Evolutionary conservation across 2,113 vertebrate species (phyloP), one percentile per base, ranked within the genome.

Genomic region (Rhinichthys klamathensis): DNA sequence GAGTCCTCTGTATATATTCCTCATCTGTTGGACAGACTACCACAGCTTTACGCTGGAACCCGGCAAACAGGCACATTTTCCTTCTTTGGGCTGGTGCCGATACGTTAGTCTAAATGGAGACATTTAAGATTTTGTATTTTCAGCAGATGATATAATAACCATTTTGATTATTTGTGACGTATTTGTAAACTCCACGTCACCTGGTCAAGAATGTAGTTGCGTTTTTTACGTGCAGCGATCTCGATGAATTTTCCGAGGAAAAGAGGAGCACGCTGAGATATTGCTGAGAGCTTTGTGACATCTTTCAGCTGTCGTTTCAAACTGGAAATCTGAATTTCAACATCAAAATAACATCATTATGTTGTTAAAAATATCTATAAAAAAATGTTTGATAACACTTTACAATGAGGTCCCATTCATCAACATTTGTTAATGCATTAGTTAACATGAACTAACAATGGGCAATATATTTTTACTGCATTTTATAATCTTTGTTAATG

Each of bases 51-150:
- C 97, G 97, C 91, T 98, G 97, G 93, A 97, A 99, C 90, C 97
- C 97, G 54, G 98, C 97, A 91, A 99, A 99, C 91, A 99, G 93
- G 93, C 98, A 99, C 98, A 99, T 99, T 96, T 99, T 99, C 95
- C 97, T 97, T 92, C 97, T 97, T 95, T 99, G 98, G 91, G 98
- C 98, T 16, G 97, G 96, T 88, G 96, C 97, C 81, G 98, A 99
- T 89, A 99, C 95, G 90, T 99, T 99, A 86, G 98, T 99, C 98
- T 81, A 69, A 13, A 69, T 4, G 6, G 25, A 67, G 7, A 81
- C 9, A 46, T 32, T 78, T 78, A 35, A 15, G 21, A 35, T 21
- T 60, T 5, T 9, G 32, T 78, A 60, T 60, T 60, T 35, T 70
- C 35, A 70, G 67, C 21, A 70, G 10, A 23, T 70, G 9, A 23